A percentile compares a stretch with the other conserved stretches of the same genome.
Evolutionary conservation across 2,113 vertebrate species (phyloP).

Genomic region (Engystomops pustulosus): DNA sequence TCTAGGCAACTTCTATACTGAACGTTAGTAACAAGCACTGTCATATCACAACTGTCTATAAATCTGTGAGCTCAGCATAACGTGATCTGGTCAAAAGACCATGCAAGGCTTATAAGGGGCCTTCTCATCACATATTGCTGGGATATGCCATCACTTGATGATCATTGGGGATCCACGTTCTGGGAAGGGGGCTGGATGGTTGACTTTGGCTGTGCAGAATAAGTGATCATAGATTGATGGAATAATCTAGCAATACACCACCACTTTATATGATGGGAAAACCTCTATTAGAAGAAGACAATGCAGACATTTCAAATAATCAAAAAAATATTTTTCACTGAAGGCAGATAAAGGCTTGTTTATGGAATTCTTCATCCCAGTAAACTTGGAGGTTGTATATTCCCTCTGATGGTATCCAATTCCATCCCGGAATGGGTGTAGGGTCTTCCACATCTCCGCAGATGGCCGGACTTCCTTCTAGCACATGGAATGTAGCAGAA

Average conservation of each 20-base stretch:
- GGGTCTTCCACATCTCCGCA: neutral
- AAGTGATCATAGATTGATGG: too few relatives aligned
- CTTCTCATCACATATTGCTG: neutral
- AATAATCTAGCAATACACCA: too few relatives aligned
- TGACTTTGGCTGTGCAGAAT: too few relatives aligned
- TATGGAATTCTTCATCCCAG: neutral
- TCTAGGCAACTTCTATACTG: neutral
- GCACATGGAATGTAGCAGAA: conserved; percentile 47
- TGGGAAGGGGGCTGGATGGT: too few relatives aligned
- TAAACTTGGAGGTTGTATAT: neutral
- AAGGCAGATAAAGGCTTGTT: neutral
- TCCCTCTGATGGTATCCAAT: neutral
- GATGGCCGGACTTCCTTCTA: neutral
- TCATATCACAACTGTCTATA: neutral
- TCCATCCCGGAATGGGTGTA: neutral
- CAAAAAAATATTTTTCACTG: neutral
- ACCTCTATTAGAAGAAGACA: neutral
- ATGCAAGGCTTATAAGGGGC: neutral
- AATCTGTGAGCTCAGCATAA: neutral
- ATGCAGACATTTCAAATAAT: neutral
- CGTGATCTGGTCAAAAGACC: neutral
- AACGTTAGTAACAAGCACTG: neutral
- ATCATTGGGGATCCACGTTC: too few relatives aligned
- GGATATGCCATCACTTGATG: too few relatives aligned
- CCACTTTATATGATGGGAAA: neutral